Evolutionary conservation across 2,888 invertebrate genomes (phyloP), one percentile per base, ranked within the genome.

Genomic region (Yponomeuta sedellus): DNA sequence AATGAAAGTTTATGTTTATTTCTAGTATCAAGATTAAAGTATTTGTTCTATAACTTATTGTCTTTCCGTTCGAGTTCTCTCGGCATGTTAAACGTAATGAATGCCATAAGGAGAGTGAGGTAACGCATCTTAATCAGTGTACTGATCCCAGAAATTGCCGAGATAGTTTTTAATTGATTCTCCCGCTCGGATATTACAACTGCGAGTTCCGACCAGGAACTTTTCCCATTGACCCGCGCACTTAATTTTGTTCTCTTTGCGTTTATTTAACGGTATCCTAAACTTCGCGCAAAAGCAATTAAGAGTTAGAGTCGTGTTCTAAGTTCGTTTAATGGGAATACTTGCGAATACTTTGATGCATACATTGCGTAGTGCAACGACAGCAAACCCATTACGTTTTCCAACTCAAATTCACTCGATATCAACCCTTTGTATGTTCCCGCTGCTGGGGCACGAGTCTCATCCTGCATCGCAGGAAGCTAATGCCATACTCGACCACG

Each of bases 151-250:
- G 40, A 16, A 5, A 64, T 10, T 22, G 20, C 65, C 71, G 72
- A 71, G 71, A 74, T 76, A 79, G 77, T 79, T 81, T 80, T 82
- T 81, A 81, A 83, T 81, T 81, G 79, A 82, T 79, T 75, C 71
- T 67, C 67, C 70, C 65, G 66, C 65, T 67, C 67, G 64, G 66
- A 64, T 67, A 68, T 68, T 69, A 66, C 64, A 62, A 66, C 68
- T 39, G 39, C 19, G 20, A 66, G 62, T 66, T 67, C 68, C 63
- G 20, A 11, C 28, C 20, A 16, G 10, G 2, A 65, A 65, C 65
- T 65, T 65, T 58, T 58, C 59, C 65, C 65, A 65, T 65, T 65
- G 44, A 65, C 40, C 59, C 59, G 59, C 59, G 20, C 65, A 64
- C 65, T 65, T 65, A 39, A 52, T 65, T 59, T 65, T 57, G 56